phyloP scores from a whole-genome alignment of 37 sponge, comb jelly and placozoan species.

The Hexactinellida sp. region DNA sequence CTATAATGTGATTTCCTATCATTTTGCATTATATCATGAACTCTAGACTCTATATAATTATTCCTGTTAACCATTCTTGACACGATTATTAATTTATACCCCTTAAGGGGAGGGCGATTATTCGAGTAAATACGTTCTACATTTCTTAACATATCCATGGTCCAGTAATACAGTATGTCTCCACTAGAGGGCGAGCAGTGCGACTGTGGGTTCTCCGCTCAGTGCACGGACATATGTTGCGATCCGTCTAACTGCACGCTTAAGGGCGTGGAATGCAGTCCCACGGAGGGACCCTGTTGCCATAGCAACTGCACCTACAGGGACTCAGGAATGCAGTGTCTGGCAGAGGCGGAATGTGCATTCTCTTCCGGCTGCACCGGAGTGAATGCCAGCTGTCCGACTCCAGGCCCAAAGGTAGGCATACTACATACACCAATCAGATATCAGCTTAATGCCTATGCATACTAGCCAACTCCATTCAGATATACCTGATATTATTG shows the following conservation, averaged over 20 bases:
- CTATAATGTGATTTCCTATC: no score
- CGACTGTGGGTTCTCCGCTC: background rate
- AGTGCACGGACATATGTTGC: background rate
- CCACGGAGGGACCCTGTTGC: background rate
- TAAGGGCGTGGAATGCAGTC: background rate
- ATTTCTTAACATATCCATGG: no score
- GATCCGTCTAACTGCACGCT: background rate
- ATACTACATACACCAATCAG: background rate
- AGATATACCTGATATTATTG: no score
- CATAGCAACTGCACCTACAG: background rate
- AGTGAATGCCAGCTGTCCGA: background rate
- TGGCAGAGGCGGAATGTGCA: background rate
- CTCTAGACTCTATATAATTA: no score
- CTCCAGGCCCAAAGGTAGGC: background rate
- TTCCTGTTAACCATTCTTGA: no score
- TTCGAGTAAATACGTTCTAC: no score
- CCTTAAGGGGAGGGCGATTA: no score
- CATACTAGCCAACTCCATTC: no score
- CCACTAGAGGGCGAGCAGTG: background rate
- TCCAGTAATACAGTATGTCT: no score
- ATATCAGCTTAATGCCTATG: no score
- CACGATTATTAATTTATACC: no score
- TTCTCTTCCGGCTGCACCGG: background rate
- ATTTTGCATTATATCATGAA: no score
- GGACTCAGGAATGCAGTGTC: background rate